phyloP scores from a whole-genome alignment of 2,888 invertebrate species.

The Hedya salicella region DNA sequence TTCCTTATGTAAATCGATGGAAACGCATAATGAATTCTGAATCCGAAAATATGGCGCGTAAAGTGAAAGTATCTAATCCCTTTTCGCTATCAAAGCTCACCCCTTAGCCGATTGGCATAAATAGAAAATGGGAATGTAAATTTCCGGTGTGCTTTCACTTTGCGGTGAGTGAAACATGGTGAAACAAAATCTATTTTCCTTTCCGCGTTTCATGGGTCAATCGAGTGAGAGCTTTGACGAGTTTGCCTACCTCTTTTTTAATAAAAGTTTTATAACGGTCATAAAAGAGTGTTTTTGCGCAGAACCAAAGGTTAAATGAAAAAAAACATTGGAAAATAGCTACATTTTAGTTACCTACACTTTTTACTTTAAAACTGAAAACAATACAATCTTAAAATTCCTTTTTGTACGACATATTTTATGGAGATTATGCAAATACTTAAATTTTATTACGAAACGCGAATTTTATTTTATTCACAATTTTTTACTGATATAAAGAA shows the following conservation, averaged over 20 bases:
- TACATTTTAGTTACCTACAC: too few relatives aligned
- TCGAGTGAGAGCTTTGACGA: slow-evolving; percentile 39
- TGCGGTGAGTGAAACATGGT: slow-evolving; percentile 40
- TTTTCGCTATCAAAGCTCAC: slow-evolving; percentile 43
- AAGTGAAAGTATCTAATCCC: slow-evolving; percentile 40
- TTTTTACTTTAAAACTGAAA: too few relatives aligned
- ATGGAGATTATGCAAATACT: too few relatives aligned
- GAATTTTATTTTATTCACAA: too few relatives aligned
- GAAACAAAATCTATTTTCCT: slow-evolving; percentile 41
- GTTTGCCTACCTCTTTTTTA: slow-evolving; percentile 28
- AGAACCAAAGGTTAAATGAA: neutral
- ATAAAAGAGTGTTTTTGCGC: slow-evolving; percentile 4
- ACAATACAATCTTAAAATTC: too few relatives aligned
- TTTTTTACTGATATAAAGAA: too few relatives aligned
- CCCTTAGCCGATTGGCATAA: slow-evolving; percentile 43
- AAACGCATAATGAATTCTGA: slow-evolving; percentile 35
- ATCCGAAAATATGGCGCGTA: slow-evolving; percentile 37
- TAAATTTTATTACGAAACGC: too few relatives aligned
- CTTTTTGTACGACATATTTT: too few relatives aligned
- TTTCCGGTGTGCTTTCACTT: slow-evolving; percentile 39
- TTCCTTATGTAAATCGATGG: slow-evolving; percentile 31
- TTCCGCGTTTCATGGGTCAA: slow-evolving; percentile 39
- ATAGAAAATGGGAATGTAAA: slow-evolving; percentile 43
- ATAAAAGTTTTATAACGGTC: slow-evolving; percentile 8
- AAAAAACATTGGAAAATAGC: too few relatives aligned